phyloP scores from a whole-genome alignment of 2,113 vertebrate genomes.

The Pipa parva region DNA sequence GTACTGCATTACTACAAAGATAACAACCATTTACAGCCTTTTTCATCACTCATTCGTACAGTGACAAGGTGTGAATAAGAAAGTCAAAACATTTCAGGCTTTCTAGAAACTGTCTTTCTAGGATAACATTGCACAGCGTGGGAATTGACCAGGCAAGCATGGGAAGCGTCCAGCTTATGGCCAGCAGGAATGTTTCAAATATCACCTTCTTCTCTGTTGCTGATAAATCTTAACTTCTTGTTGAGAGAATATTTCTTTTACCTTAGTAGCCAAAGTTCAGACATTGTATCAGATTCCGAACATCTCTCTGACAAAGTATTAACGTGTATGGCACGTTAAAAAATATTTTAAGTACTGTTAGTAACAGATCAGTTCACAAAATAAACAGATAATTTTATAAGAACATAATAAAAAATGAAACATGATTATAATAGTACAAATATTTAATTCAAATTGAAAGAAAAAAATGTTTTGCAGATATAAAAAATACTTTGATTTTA shows the following conservation, averaged over 20 bases:
- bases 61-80: conserved; percentile 63
- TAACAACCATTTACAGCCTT: conserved; percentile 57
- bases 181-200: conserved; percentile 59
- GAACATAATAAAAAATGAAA: too few relatives aligned
- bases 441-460: too few relatives aligned
- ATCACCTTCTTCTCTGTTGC: conserved; percentile 48
- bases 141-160: conserved; percentile 46
- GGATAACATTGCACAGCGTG: conserved; percentile 53
- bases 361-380: too few relatives aligned
- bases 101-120: conserved; percentile 56
- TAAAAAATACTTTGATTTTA: too few relatives aligned
- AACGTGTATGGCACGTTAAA: too few relatives aligned
- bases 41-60: conserved; percentile 55
- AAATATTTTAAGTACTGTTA: too few relatives aligned
- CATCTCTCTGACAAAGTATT: conserved; percentile 37
- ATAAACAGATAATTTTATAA: too few relatives aligned
- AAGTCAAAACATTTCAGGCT: conserved; percentile 49
- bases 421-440: too few relatives aligned
- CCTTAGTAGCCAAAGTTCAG: conserved; percentile 48
- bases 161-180: conserved; percentile 46
- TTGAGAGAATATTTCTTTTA: conserved; percentile 53
- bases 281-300: conserved; percentile 54
- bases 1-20: conserved; percentile 55
- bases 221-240: conserved; percentile 54
- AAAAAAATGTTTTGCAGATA: too few relatives aligned